Evolutionary conservation across 2,113 vertebrate genomes (phyloP), one percentile per base, ranked within the genome.

Genomic region (Misgurnus anguillicaudatus): DNA sequence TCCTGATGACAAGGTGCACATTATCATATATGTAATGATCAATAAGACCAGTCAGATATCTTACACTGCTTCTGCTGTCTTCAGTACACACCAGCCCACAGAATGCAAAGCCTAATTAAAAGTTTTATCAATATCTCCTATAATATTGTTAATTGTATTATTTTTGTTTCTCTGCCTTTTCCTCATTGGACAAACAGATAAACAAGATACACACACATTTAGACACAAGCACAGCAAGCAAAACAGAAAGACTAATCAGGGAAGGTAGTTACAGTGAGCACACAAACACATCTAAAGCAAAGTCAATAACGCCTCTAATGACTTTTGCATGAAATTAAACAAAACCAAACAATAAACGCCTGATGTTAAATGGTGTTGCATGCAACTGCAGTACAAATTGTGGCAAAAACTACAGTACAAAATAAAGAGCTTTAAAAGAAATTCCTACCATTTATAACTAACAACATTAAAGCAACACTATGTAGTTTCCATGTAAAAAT

Each of bases 311-410:
- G 39, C 31, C 68, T 31, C 14, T 71, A 66, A 65, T 3, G 8
- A 61, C 42, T 41, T 38, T 70, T 85, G 68, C 80, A 81, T 75
- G 78, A 53, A 82, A 79, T 83, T 31, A 80, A 80, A 69, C 81
- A 51, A 64, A 72, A 64, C 62, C 81, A 41, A 74, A 74, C 57
- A 62, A 45, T 62, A 47, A 58, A 61, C 9, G 19, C 57, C 60
- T 68, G 51, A 45, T 9, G 17, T 53, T 75, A 71, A 75, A 75
- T 81, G 53, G n/a, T 47, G 10, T 53, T 71, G 13, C 10, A 13
- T 0, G 0, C 42, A 51, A 71, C 42, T 48, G 16, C 64, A 31
- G 24, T 31, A 31, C 24, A 31, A 31, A 31, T 3, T 31, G 24
- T 31, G 24, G 24, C 2, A 31, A 31, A 31, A 45, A 47, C 19